Evolutionary conservation across 2,888 invertebrate genomes (phyloP).

Genomic region (Drepanosiphum platanoidis): DNA sequence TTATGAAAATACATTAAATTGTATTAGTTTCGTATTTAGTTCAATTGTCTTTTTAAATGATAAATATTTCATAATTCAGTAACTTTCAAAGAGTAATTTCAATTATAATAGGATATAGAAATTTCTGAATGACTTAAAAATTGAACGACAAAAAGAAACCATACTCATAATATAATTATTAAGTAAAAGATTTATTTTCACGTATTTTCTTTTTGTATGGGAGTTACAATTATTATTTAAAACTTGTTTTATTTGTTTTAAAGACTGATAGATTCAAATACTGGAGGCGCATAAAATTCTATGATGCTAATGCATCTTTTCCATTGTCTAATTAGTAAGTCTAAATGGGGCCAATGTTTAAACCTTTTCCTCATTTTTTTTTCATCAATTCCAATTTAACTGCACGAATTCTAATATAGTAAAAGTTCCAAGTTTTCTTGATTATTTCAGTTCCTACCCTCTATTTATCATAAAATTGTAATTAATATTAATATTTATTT

Average conservation of each 20-base stretch:
- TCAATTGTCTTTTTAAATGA: no score
- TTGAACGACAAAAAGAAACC: no score
- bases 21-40: no score
- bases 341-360: constrained; percentile 7
- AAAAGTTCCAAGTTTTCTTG: background rate
- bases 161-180: no score
- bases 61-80: no score
- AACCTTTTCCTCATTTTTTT: constrained; percentile 30
- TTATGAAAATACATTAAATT: no score
- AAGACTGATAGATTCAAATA: constrained; percentile 62
- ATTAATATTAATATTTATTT: constrained; percentile 34
- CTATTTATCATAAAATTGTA: constrained; percentile 6
- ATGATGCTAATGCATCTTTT: constrained; percentile 62
- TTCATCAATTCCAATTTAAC: constrained; percentile 35
- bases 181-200: no score
- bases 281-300: constrained; percentile 61
- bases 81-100: no score
- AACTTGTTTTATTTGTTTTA: constrained; percentile 48
- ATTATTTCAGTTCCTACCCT: constrained; percentile 2
- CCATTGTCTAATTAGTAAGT: constrained; percentile 62
- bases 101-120: no score
- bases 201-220: background rate
- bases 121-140: no score
- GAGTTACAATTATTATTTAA: background rate
- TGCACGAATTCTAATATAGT: constrained; percentile 35